Percentiles rank a stretch among this genome's conserved stretches.
phyloP scores from a whole-genome alignment of 2,888 invertebrate genomes.

The Drosophila recens region DNA sequence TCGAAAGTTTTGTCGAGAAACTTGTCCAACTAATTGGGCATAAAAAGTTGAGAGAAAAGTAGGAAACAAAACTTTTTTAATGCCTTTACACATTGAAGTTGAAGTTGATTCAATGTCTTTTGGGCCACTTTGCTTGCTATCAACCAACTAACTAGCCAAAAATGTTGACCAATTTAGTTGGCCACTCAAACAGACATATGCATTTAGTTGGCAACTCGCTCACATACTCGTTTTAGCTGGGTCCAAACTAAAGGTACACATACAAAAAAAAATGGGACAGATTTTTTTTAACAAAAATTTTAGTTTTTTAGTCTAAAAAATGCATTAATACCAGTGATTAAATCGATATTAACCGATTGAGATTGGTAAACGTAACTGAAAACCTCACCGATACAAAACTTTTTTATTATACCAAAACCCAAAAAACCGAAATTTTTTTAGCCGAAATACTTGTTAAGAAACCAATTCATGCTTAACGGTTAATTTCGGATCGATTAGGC shows the following conservation, averaged over 20 bases:
- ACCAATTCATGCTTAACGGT: no score
- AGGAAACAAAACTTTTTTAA: conserved; percentile 26
- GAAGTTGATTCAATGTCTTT: conserved; percentile 25
- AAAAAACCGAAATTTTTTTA: no score
- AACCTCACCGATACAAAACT: no score
- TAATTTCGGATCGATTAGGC: no score
- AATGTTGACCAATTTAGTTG: conserved; percentile 62
- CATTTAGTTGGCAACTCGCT: conserved; percentile 4
- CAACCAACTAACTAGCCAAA: conserved; percentile 69
- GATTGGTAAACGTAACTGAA: no score
- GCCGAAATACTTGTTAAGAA: no score
- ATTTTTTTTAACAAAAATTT: background rate
- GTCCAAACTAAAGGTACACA: background rate
- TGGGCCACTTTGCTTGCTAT: conserved; percentile 47
- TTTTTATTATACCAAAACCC: no score
- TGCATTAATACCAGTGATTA: no score
- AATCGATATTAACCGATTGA: no score
- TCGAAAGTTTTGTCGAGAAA: conserved; percentile 36
- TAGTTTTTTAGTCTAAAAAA: no score
- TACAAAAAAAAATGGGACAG: background rate
- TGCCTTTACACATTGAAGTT: conserved; percentile 35
- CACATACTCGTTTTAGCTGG: conserved; percentile 1
- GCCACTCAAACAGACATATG: conserved; percentile 47
- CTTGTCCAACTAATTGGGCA: conserved; percentile 50
- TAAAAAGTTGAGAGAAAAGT: conserved; percentile 15